Percentiles rank a stretch among this genome's conserved stretches.
Evolutionary conservation across 2,888 invertebrate species (phyloP).

Genomic region (Andrena flavipes): DNA sequence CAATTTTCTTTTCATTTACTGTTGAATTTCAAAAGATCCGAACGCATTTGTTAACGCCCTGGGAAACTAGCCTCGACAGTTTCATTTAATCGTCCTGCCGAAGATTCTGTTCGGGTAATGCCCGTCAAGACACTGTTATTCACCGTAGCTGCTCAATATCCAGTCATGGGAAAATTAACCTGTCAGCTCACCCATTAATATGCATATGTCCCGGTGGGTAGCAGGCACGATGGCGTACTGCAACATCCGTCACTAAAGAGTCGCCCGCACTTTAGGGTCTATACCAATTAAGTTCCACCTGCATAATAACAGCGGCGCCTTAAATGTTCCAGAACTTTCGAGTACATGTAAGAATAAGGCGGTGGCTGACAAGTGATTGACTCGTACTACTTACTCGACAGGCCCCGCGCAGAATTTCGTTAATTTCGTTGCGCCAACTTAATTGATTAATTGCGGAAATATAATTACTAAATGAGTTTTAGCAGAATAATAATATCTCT

Average conservation of each 20-base stretch:
- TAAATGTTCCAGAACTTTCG: background rate
- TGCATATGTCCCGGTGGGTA: constrained; percentile 48
- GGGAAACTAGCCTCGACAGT: background rate
- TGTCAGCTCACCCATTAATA: constrained; percentile 56
- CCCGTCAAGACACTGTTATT: background rate
- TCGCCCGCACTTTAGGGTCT: constrained; percentile 13
- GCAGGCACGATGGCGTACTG: constrained; percentile 32
- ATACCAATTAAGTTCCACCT: constrained; percentile 6
- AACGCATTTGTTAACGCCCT: background rate
- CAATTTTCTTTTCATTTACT: background rate
- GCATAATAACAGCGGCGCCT: background rate
- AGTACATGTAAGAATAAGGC: no score
- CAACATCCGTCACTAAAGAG: constrained; percentile 39
- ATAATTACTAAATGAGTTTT: no score
- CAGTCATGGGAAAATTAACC: constrained; percentile 58
- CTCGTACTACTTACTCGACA: background rate
- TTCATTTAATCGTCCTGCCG: background rate
- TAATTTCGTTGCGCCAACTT: no score
- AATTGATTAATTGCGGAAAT: no score
- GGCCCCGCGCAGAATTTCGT: no score
- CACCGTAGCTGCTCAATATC: constrained; percentile 39
- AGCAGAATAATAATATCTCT: no score
- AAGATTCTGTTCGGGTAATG: background rate
- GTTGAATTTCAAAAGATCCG: background rate
- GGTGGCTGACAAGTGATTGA: background rate